Base-by-base conservation (phyloP, 2,797 vertebrate species). In the Rhinella marina region DNA sequence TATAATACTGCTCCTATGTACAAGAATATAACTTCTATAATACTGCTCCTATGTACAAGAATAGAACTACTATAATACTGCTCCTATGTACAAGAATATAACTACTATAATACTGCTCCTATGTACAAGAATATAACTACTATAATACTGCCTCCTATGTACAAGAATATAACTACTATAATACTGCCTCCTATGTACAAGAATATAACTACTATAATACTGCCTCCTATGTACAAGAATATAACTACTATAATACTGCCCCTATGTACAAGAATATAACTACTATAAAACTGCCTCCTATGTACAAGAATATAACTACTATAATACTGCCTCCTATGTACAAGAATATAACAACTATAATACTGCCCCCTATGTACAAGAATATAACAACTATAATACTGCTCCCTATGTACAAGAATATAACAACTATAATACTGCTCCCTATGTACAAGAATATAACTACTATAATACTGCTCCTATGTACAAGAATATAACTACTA, bases 11-110 rank as follows among this genome's bases (percentile, higher is more conserved):
- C 68, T 13, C 29, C 68, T 72, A 41, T 72, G 68, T 70, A 70
- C 68, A 70, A 41, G 68, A 72, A 72, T 73, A 73, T 11, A 73
- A 75, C 72, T 75, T 12, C 19, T 23, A 50, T 75, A 75, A 75
- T 75, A 75, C 70, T 73, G 70, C 32, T 5, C 70, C 70, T 48
- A 48, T 73, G 32, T 73, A 73, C n/a, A 64, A 11, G 61, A 64
- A 64, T 25, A 66, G 29, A 72, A 72, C 68, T 41, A 19, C 29
- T 72, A 70, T 70, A 32, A 72, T 72, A 41, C 27, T 72, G 27
- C 14, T 0, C 66, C 66, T 72, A 72, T 72, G 29, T 72, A 19
- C 14, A 72, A 41, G 29, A 72, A 72, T 72, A 72, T 32, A 41
- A 41, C 68, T 32, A 72, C 14, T 72, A 41, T 72, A 72, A 72